phyloP scores from a whole-genome alignment of 2,888 invertebrate species.

The Phalera bucephala region DNA sequence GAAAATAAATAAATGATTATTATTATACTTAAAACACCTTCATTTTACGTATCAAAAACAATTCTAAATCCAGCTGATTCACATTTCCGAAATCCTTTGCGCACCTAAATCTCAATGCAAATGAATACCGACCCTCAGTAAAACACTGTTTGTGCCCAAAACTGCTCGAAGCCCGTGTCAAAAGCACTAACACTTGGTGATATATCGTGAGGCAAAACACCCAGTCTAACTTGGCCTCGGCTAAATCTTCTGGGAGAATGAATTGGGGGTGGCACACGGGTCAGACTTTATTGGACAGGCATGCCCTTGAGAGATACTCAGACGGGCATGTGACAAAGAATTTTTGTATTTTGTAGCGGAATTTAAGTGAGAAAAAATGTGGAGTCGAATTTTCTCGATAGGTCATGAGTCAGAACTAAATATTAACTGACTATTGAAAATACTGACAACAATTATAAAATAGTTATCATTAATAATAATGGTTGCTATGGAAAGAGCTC shows the following conservation, averaged over 20 bases:
- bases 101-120: conserved; percentile 32
- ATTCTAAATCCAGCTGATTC: not conserved
- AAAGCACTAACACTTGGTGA: conserved; percentile 52
- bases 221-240: conserved; percentile 25
- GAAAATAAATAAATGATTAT: too few species aligned
- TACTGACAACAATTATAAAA: too few species aligned
- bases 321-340: conserved; percentile 32
- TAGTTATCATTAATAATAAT: too few species aligned
- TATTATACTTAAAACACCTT: too few species aligned
- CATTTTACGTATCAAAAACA: too few species aligned
- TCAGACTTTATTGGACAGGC: conserved; percentile 22
- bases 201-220: conserved; percentile 40
- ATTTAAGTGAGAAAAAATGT: too few species aligned
- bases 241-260: not conserved
- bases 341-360: conserved; percentile 41
- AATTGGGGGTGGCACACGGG: conserved; percentile 4
- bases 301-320: conserved; percentile 37
- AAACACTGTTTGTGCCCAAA: conserved; percentile 29
- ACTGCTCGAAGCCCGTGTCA: conserved; percentile 52
- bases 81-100: conserved; percentile 9
- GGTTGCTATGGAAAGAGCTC: too few species aligned
- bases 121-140: conserved; percentile 25
- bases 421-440: too few species aligned
- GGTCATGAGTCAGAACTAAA: too few species aligned
- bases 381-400: too few species aligned